Conservation (phyloP, 2,888 invertebrate species). For the Palloptera scutellata region DNA sequence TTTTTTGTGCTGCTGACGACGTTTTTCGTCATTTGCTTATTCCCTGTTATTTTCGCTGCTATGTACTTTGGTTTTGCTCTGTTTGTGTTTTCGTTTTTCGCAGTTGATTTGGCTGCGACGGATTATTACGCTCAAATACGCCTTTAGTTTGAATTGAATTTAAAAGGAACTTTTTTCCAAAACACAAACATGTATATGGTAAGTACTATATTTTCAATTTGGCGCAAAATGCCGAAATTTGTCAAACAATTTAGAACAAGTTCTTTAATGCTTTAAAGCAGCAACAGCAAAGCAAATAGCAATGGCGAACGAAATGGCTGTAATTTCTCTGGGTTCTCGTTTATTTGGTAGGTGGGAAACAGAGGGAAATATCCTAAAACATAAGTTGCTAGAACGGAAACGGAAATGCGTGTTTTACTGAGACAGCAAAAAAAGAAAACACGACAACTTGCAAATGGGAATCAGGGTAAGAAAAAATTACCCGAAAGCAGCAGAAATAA, state of each 20-base stretch:
- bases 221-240: slow-evolving; percentile 34
- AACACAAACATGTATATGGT: slow-evolving; percentile 38
- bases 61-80: slow-evolving; percentile 30
- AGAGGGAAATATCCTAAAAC: slow-evolving; percentile 19
- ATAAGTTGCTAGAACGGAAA: slow-evolving; percentile 42
- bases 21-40: slow-evolving; percentile 11
- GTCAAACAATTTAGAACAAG: slow-evolving; percentile 38
- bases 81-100: slow-evolving; percentile 37
- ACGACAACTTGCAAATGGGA: slow-evolving; percentile 40
- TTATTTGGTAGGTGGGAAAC: neutral
- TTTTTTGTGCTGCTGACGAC: slow-evolving; percentile 10
- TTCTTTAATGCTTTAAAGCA: slow-evolving; percentile 22
- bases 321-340: neutral
- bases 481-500: neutral
- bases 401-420: slow-evolving; percentile 48
- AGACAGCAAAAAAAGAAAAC: slow-evolving; percentile 41
- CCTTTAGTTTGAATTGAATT: slow-evolving; percentile 22
- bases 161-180: slow-evolving; percentile 5
- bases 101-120: slow-evolving; percentile 45
- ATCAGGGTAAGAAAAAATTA: slow-evolving; percentile 32
- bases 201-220: slow-evolving; percentile 42
- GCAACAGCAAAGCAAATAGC: slow-evolving; percentile 3
- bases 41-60: slow-evolving; percentile 3
- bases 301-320: slow-evolving; percentile 4
- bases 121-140: slow-evolving; percentile 46